Base-by-base conservation (phyloP, 2,888 invertebrate genomes). In the Rhagonycha fulva region DNA sequence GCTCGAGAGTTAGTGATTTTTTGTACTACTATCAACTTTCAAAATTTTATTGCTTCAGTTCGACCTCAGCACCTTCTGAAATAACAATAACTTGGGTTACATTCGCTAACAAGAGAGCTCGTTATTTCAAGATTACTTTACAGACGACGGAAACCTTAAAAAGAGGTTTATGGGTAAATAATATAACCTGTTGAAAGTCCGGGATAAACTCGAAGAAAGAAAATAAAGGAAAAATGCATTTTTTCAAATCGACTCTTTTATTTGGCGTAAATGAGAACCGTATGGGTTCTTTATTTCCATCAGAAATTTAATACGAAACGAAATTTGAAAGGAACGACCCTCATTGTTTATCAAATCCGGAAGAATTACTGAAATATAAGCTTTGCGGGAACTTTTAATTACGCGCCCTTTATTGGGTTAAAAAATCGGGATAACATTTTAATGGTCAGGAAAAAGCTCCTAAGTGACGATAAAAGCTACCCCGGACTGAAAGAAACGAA, bases 261-360 rank as follows among this genome's bases (percentile, higher is more conserved):
- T 47, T 47, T 47, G 47, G n/a, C n/a, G 47, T 12, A n/a, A 47
- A 47, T 47, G 60, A 67, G 61, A 66, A 69, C 14, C 70, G 70
- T 68, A 77, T 75, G 77, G 72, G 77, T 75, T 14, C 69, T 30
- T 69, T 62, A 47, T 67, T 62, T 61, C 60, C 69, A 69, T 70
- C 61, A 75, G 77, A 75, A 77, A 77, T 75, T 69, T 72, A 72
- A 77, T 77, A 72, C 75, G 3, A 61, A 26, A 32, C 62, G 63
- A 68, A 68, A n/a, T 72, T 61, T 66, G 72, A 74, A 74, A 77
- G 75, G 68, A 74, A 69, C 60, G 14, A 19, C 69, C 60, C 47
- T 68, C 47, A 74, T 77, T 77, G 77, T 77, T 77, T 77, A 77
- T 71, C 62, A 68, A 73, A 73, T 76, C 76, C 73, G 71, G 74